Conservation (phyloP, 2,797 vertebrate species). For the Clarias fuscus region DNA sequence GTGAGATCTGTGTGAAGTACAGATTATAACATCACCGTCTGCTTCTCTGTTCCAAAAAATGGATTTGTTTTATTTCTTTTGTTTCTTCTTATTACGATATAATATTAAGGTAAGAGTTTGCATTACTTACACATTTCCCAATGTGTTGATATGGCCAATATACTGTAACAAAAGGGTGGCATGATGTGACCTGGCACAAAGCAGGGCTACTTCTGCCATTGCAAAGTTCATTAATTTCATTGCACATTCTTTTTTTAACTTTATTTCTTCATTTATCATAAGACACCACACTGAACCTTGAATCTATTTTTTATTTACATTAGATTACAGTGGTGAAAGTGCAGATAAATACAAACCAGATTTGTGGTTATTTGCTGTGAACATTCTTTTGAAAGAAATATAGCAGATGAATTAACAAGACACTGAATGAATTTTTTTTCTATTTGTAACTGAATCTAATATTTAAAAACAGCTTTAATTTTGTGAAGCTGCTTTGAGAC, state of each 20-base stretch:
- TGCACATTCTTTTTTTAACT: no score
- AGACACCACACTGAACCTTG: not conserved
- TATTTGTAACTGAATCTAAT: not conserved
- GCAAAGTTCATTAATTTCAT: not conserved
- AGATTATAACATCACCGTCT: not conserved
- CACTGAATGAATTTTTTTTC: not conserved
- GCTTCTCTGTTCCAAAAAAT: not conserved
- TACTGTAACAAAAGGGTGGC: not conserved
- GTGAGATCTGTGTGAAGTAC: not conserved
- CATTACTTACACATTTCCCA: not conserved
- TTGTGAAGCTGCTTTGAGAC: no score
- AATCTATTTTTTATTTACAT: not conserved
- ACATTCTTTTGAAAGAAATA: not conserved
- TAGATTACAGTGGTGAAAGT: not conserved
- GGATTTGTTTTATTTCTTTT: not conserved
- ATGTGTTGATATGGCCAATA: not conserved
- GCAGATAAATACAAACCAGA: not conserved
- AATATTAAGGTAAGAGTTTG: not conserved
- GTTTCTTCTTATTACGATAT: no score
- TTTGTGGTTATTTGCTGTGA: not conserved
- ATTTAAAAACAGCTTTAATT: not conserved
- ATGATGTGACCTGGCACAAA: not conserved
- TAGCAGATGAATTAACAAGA: not conserved
- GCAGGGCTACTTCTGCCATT: not conserved
- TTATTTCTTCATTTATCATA: not conserved